Conservation (phyloP, 1,140 invertebrate genomes). For the Drosophila busckii region DNA sequence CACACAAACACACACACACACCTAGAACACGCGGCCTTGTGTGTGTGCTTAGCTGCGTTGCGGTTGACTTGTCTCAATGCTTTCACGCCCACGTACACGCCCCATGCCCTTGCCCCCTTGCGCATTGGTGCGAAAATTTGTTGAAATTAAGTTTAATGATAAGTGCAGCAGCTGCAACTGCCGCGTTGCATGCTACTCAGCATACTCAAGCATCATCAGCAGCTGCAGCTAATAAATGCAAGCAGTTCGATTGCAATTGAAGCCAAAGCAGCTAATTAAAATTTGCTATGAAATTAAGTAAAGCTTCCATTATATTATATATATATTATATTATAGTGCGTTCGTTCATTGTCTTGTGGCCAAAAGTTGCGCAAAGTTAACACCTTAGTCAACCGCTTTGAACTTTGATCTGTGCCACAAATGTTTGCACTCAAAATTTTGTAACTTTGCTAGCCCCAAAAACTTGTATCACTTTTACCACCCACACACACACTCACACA, state of each 20-base stretch:
- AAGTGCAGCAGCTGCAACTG: conserved; percentile 25
- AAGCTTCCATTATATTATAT: too few relatives aligned
- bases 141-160: conserved; percentile 54
- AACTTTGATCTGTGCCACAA: conserved; percentile 39
- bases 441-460: conserved; percentile 30
- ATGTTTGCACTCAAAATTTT: conserved; percentile 46
- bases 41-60: conserved; percentile 43
- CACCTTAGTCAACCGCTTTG: conserved; percentile 32
- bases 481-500: conserved; percentile 3
- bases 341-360: too few relatives aligned
- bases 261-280: too few relatives aligned
- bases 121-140: conserved; percentile 55
- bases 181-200: conserved; percentile 19
- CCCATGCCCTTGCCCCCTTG: conserved; percentile 10
- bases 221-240: conserved; percentile 2
- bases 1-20: conserved; percentile 7
- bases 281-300: too few relatives aligned
- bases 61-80: conserved; percentile 52
- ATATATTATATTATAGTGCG: too few relatives aligned
- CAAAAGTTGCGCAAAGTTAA: too few relatives aligned
- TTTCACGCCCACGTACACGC: background rate
- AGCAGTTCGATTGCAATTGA: too few relatives aligned
- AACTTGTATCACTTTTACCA: conserved; percentile 41
- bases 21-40: conserved; percentile 24
- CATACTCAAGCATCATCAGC: too few relatives aligned